A percentile compares a stretch with the other conserved stretches of the same genome.
phyloP scores from a whole-genome alignment of 1,140 invertebrate genomes.

The honey bee (Apis mellifera) region Amel_HAv3.1 CM009936.2:8953501-8954000 shows the following conservation, averaged over 20 bases:
- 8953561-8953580: slow-evolving; percentile 41
- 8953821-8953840: background rate
- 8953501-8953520: slow-evolving; percentile 30
- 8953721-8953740: background rate
- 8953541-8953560: slow-evolving; percentile 39
- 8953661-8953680: slow-evolving; percentile 24
- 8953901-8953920: slow-evolving; percentile 12
- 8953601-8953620: slow-evolving; percentile 32
- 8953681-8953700: slow-evolving; percentile 19
- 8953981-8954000: slow-evolving; percentile 24
- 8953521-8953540: slow-evolving; percentile 44
- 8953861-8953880: background rate
- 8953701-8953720: background rate
- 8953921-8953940: slow-evolving; percentile 7
- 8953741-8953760: background rate
- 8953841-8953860: background rate
- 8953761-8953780: background rate
- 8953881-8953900: too few relatives aligned
- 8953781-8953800: background rate
- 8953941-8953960: slow-evolving; percentile 20
- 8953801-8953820: background rate
- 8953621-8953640: background rate
- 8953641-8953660: slow-evolving; percentile 18
- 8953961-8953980: slow-evolving; percentile 23
- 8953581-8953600: slow-evolving; percentile 42